Conservation (phyloP, 2,113 vertebrate genomes). For the Electrona antarctica region DNA sequence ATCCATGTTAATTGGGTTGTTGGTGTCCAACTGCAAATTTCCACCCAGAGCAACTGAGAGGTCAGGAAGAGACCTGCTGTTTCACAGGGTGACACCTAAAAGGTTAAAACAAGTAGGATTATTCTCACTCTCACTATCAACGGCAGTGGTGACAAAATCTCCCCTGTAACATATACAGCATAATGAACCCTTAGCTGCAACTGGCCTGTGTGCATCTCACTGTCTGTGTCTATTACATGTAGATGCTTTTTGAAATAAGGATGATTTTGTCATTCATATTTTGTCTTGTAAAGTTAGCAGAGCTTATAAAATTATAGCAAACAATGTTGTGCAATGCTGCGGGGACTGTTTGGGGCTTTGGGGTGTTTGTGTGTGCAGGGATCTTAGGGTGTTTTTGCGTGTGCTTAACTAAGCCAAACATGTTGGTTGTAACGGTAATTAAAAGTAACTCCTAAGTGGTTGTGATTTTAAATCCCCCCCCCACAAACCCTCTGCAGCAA, state of each 20-base stretch:
- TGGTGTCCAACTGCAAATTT: not conserved
- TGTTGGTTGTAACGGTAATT: constrained; percentile 56
- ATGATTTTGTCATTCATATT: not conserved
- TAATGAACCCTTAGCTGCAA: not conserved
- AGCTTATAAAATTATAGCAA: not conserved
- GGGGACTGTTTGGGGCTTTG: constrained; percentile 3
- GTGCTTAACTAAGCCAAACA: constrained; percentile 38
- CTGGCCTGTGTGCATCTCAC: not conserved
- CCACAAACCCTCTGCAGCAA: constrained; percentile 37
- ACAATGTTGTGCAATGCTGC: not conserved
- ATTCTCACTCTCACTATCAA: not conserved
- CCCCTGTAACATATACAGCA: not conserved
- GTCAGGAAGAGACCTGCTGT: not conserved
- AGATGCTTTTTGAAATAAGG: too few species aligned
- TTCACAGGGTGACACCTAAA: not conserved
- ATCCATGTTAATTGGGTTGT: not conserved
- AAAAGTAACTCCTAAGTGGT: constrained; percentile 50
- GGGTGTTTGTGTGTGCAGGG: not conserved
- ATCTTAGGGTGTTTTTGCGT: constrained; percentile 13
- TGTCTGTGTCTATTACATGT: not conserved
- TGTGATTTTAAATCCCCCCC: constrained; percentile 47
- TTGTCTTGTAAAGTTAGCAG: not conserved
- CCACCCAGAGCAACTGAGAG: not conserved
- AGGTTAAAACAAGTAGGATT: not conserved
- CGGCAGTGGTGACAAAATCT: not conserved